Base-by-base conservation (phyloP, 1,140 invertebrate genomes). In the Frieseomelitta varia region DNA sequence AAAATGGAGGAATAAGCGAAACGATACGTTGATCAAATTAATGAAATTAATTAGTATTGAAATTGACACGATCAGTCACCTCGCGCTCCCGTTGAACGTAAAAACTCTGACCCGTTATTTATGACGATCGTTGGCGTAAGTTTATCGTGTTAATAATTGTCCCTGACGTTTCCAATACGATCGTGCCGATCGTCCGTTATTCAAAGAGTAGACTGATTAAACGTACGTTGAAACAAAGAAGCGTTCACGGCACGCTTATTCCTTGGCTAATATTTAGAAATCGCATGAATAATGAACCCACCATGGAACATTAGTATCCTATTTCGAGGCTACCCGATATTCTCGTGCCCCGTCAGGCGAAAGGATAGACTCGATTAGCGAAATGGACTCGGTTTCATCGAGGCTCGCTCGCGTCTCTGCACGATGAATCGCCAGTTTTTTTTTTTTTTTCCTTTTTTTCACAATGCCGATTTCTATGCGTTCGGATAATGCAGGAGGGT, bases 201-300 rank as follows among this genome's bases (percentile, higher is more conserved):
- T 61, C 47, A 67, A 75, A 75, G 34, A 30, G 0, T 11, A 11
- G 1, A 4, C 24, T 21, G 30, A 39, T 81, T 39, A 61, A 79
- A 76, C 10, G 4, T 24, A 34, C 8, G 53, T 17, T 24, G 30
- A 19, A 69, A 69, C 58, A 71, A 79, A 71, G 72, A 79, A 74
- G 39, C 30, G 21, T 61, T 8, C 21, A 11, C 17, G 3, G 34
- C 53, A 63, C 30, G 53, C 67, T 63, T 47, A n/a, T 39, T 27
- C 27, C 12, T 24, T n/a, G 39, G 56, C 76, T 87, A 85, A 85
- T 85, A 85, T 85, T 85, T 78, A 85, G 39, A 65, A 76, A 75
- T 68, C 58, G 61, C n/a, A 63, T 63, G 77, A 87, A 78, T 87
- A 84, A 84, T 87, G 73, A 84, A 87, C 68, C 39, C 76, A 65